These are phyloP conservation scores for Periphyllus acericola DNA, from an alignment of 2,888 invertebrate genomes.

Conservation along the genomic window DNA sequence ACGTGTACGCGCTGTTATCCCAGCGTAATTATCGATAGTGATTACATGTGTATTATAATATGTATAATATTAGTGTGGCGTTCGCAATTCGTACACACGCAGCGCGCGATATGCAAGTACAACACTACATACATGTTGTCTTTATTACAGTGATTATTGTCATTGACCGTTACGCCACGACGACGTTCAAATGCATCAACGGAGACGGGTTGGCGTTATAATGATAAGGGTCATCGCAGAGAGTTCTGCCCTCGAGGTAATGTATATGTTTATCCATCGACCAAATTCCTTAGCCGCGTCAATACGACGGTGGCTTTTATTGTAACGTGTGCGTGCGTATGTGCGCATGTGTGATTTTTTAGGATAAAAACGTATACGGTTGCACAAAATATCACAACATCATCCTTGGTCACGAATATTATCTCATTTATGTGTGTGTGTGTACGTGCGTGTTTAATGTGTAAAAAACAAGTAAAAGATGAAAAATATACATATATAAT, in stretches of 20 bases:
- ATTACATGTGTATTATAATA: slow-evolving; percentile 1
- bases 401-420: slow-evolving; percentile 27
- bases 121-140: not conserved
- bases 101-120: not conserved
- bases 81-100: not conserved
- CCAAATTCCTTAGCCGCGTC: not conserved
- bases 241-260: not conserved
- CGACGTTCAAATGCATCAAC: not conserved
- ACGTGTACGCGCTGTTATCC: not conserved
- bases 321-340: not conserved
- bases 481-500: not conserved
- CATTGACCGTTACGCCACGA: slow-evolving; percentile 23
- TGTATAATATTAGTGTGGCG: not conserved
- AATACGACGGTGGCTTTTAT: not conserved
- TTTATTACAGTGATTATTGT: not conserved
- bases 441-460: not conserved
- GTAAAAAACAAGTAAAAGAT: slow-evolving; percentile 2
- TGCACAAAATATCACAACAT: not conserved
- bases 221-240: slow-evolving; percentile 20
- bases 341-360: not conserved
- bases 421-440: not conserved
- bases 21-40: slow-evolving; percentile 9
- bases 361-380: not conserved
- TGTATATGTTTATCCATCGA: not conserved
- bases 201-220: not conserved